These are phyloP conservation scores for Ceuthmochares aereus DNA, from an alignment of 2,113 vertebrate species.

Conservation along the genomic window DNA sequence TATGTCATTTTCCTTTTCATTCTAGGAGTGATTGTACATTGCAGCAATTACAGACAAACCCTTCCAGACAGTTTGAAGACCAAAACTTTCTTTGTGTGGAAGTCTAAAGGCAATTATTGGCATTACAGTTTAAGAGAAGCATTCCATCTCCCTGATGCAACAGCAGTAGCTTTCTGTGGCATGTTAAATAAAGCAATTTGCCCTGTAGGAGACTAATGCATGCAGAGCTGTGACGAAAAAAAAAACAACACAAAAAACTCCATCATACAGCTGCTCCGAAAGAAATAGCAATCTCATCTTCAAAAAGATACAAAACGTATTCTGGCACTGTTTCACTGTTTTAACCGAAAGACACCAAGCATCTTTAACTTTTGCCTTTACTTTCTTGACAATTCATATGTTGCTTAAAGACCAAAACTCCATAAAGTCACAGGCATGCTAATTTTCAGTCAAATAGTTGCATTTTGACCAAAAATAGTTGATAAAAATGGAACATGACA, in stretches of 20 bases:
- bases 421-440: not conserved
- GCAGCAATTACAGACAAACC: conserved; percentile 75
- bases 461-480: not conserved
- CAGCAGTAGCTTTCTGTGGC: conserved; percentile 77
- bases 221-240: conserved; percentile 60
- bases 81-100: conserved; percentile 75
- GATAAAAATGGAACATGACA: conserved; percentile 40
- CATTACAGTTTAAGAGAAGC: conserved; percentile 72
- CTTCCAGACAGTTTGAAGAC: conserved; percentile 73
- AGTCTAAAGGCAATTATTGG: conserved; percentile 76
- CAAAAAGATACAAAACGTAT: conserved; percentile 8
- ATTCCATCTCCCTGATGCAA: conserved; percentile 79
- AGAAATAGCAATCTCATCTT: conserved; percentile 10
- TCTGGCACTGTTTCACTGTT: not conserved
- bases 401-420: not conserved
- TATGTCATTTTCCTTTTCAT: conserved; percentile 73
- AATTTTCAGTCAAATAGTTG: conserved; percentile 36
- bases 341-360: not conserved
- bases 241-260: not conserved
- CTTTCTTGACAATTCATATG: not conserved
- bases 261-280: conserved; percentile 45
- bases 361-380: conserved; percentile 22
- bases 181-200: conserved; percentile 74
- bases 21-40: conserved; percentile 68
- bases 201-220: conserved; percentile 64